Evolutionary conservation across 2,888 invertebrate species (phyloP).

Genomic region (Allolobophora icterica): DNA sequence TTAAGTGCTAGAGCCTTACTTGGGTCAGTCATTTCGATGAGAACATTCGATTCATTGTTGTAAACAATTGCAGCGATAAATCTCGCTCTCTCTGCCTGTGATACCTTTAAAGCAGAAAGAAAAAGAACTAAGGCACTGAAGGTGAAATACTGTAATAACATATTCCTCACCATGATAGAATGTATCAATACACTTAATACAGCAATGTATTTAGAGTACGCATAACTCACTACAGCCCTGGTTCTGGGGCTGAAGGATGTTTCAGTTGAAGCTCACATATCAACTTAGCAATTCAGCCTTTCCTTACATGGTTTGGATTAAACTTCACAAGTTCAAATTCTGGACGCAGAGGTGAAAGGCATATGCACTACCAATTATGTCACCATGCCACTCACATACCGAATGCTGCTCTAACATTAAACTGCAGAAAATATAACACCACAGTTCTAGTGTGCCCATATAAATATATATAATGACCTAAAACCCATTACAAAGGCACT

Average conservation of each 20-base stretch:
- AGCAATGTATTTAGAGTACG: not conserved
- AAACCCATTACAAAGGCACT: too few species aligned
- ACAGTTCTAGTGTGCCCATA: too few species aligned
- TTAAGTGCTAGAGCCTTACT: constrained; percentile 23
- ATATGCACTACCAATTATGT: too few species aligned
- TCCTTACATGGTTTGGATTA: not conserved
- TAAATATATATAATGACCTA: too few species aligned
- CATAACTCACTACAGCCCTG: not conserved
- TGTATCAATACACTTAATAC: not conserved
- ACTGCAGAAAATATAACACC: too few species aligned
- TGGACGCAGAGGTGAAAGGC: not conserved
- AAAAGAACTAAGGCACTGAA: not conserved
- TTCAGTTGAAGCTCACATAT: not conserved
- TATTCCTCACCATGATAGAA: not conserved
- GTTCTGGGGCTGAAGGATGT: not conserved
- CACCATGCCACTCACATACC: too few species aligned
- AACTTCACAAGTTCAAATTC: not conserved
- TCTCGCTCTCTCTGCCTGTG: constrained; percentile 80
- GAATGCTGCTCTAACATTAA: too few species aligned
- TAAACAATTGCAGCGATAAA: constrained; percentile 86
- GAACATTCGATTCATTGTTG: constrained; percentile 72
- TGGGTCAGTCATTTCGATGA: constrained; percentile 46
- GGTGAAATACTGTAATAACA: too few species aligned
- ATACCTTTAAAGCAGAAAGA: constrained; percentile 68
- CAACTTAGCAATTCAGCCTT: not conserved